Evolutionary conservation across 2,113 vertebrate species (phyloP).

Genomic region (Entomyzon cyanotis): DNA sequence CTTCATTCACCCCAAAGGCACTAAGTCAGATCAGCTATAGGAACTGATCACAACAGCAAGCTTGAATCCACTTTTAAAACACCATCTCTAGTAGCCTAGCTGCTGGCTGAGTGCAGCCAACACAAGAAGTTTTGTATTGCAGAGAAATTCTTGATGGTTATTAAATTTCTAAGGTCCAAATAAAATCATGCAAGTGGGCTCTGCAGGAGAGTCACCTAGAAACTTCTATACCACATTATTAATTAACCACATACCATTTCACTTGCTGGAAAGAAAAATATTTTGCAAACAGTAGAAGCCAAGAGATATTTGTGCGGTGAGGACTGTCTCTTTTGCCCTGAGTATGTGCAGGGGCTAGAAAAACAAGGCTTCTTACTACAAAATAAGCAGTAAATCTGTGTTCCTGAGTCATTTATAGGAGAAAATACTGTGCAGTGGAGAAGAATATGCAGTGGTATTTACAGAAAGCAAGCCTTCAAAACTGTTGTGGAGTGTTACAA

Average conservation of each 20-base stretch:
- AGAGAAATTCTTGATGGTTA: not conserved
- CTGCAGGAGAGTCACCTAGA: not conserved
- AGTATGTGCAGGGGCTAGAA: not conserved
- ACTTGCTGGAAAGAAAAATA: not conserved
- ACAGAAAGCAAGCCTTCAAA: not conserved
- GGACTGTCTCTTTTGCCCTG: not conserved
- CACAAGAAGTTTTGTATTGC: not conserved
- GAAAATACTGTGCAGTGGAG: not conserved
- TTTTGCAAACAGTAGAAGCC: not conserved
- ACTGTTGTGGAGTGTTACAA: not conserved
- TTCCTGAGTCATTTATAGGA: not conserved
- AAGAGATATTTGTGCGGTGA: not conserved
- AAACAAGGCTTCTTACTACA: not conserved
- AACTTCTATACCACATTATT: not conserved
- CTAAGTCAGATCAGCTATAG: not conserved
- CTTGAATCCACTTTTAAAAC: not conserved
- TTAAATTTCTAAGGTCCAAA: not conserved
- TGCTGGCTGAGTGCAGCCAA: not conserved
- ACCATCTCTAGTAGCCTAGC: not conserved
- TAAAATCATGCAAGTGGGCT: not conserved
- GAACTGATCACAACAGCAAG: not conserved
- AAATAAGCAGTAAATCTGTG: not conserved
- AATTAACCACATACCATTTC: not conserved
- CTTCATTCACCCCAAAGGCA: not conserved
- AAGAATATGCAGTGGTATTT: not conserved